Conservation (phyloP, 2,888 invertebrate genomes). For the Phasia obesa region DNA sequence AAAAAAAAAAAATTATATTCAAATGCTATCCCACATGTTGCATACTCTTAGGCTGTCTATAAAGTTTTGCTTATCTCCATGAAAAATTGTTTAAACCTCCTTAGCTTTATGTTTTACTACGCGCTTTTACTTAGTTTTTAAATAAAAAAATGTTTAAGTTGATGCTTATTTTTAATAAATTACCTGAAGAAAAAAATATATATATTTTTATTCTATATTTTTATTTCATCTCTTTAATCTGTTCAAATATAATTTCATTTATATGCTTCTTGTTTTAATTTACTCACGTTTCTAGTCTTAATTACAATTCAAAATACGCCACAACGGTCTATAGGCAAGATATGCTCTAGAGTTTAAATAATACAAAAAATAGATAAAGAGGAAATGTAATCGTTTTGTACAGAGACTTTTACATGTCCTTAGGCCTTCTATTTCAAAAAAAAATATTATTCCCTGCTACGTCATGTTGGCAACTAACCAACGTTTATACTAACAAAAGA, state of each 20-base stretch:
- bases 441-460: slow-evolving; percentile 26
- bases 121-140: neutral
- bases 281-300: slow-evolving; percentile 48
- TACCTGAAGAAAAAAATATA: neutral
- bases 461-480: slow-evolving; percentile 16
- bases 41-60: slow-evolving; percentile 17
- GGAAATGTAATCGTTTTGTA: neutral
- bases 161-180: slow-evolving; percentile 32
- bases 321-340: neutral
- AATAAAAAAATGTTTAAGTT: slow-evolving; percentile 7
- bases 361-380: neutral
- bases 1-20: neutral
- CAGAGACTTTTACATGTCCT: slow-evolving; percentile 12
- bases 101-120: neutral
- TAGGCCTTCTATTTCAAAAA: slow-evolving; percentile 45
- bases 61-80: neutral
- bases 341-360: slow-evolving; percentile 36
- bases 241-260: slow-evolving; percentile 18
- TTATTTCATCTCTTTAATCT: neutral
- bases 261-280: slow-evolving; percentile 34
- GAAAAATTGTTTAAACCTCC: neutral
- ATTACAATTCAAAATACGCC: slow-evolving; percentile 60
- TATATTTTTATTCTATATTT: neutral
- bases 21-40: neutral
- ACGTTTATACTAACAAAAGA: neutral